Base-by-base conservation (phyloP, 2,888 invertebrate species). In the Diarsia dahlii region DNA sequence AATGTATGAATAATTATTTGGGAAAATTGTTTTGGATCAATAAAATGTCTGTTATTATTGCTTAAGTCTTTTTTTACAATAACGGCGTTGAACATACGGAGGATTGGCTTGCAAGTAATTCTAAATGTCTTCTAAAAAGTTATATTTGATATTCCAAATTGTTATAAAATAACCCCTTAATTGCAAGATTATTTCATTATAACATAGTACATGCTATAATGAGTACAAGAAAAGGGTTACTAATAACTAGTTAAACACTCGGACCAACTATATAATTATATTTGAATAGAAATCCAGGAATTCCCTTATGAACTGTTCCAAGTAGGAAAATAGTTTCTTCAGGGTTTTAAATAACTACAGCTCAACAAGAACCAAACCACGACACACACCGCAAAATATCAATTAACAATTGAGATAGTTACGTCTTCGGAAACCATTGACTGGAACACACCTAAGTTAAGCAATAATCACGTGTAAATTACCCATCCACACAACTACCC, bases 1-100 rank as follows among this genome's bases (percentile, higher is more conserved):
- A 67, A 62, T 1, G 20, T 60, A 68, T 82, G 39, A 71, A 74
- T 76, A 76, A 60, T 65, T 79, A 71, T 70, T 58, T 56, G 4
- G 28, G 45, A 15, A 58, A 78, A 68, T 71, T 67, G 63, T 80
- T 80, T 76, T 58, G 15, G 28, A 52, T 58, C 58, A 56, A 66
- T 65, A 56, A 74, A 52, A 63, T 46, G 13, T 39, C 0, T 76
- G 64, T 60, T 54, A 48, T 50, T 39, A 64, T 13, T 5, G 6
- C 2, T 56, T 20, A 12, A 39, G n/a, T 10, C 9, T 58, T 28
- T 23, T 8, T 75, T 45, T 45, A 28, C n/a, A 18, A 34, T 34
- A 34, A 18, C 28, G 18, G 18, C 9, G 46, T 20, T 20, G 13
- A 46, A 69, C 9, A 20, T 10, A 4, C 9, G 34, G 15, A n/a